Evolutionary conservation across 2,113 vertebrate genomes (phyloP).

Genomic region (Catharus fuscescens): DNA sequence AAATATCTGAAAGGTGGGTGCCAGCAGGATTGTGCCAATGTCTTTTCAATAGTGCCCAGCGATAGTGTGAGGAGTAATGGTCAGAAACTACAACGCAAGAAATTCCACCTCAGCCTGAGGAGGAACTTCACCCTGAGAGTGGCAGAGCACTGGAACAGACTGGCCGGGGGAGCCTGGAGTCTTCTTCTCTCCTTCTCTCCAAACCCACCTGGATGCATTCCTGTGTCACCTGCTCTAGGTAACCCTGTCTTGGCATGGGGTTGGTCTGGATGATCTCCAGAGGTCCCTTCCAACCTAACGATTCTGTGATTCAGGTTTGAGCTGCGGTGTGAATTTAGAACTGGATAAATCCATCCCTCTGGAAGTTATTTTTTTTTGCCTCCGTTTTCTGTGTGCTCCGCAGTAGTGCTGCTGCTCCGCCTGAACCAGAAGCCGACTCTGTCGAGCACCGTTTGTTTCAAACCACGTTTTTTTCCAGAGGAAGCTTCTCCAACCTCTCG

Average conservation of each 20-base stretch:
- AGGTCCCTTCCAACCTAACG: background rate
- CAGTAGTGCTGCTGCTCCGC: background rate
- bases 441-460: fast-evolving
- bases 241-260: background rate
- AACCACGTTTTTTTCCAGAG: fast-evolving
- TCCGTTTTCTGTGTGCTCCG: background rate
- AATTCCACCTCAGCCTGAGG: background rate
- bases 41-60: background rate
- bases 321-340: fast-evolving
- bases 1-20: fast-evolving
- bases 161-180: background rate
- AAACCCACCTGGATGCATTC: background rate
- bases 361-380: fast-evolving
- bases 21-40: background rate
- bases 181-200: background rate
- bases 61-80: fast-evolving
- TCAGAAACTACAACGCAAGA: background rate
- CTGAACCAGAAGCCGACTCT: no score
- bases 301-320: background rate
- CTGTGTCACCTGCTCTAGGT: background rate
- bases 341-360: no score
- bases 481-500: no score
- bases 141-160: background rate
- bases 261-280: background rate
- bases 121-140: background rate